Evolutionary conservation across 2,113 vertebrate genomes (phyloP).

Genomic region (Odontesthes bonariensis): DNA sequence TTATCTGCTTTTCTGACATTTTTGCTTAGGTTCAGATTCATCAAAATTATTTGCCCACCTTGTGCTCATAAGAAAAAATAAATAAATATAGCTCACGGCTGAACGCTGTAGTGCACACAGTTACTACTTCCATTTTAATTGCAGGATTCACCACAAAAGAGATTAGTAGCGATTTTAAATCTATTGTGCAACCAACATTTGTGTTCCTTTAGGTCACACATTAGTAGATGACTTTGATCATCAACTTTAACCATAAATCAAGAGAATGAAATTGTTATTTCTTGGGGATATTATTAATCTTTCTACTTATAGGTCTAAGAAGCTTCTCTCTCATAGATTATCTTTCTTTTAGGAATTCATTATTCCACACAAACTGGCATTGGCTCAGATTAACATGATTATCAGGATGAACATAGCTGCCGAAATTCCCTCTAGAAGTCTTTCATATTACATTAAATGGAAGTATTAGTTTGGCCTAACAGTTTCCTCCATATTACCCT

Average conservation of each 20-base stretch:
- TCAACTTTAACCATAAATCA: slow-evolving; percentile 39
- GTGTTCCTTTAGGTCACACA: background rate
- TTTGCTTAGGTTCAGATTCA: slow-evolving; percentile 14
- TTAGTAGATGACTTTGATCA: slow-evolving; percentile 26
- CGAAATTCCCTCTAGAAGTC: slow-evolving; percentile 61
- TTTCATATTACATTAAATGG: slow-evolving; percentile 72
- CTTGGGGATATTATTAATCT: slow-evolving; percentile 24
- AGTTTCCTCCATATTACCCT: slow-evolving; percentile 53
- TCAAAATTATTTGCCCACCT: background rate
- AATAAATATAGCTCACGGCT: background rate
- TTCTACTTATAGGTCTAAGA: slow-evolving; percentile 23
- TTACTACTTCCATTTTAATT: slow-evolving; percentile 19
- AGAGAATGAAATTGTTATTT: slow-evolving; percentile 42
- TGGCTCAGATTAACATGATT: slow-evolving; percentile 69
- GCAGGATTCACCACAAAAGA: slow-evolving; percentile 10
- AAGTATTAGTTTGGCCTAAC: slow-evolving; percentile 65
- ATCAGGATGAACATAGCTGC: slow-evolving; percentile 68
- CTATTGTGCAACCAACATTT: background rate
- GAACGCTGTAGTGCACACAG: slow-evolving; percentile 15
- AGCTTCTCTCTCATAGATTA: slow-evolving; percentile 31
- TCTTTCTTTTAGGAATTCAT: slow-evolving; percentile 59
- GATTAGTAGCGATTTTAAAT: background rate
- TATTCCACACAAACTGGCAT: slow-evolving; percentile 53
- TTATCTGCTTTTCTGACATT: slow-evolving; percentile 10
- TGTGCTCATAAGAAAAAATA: slow-evolving; percentile 16